Evolutionary conservation across 2,888 invertebrate genomes (phyloP).

Genomic region (Eupithecia tripunctaria): DNA sequence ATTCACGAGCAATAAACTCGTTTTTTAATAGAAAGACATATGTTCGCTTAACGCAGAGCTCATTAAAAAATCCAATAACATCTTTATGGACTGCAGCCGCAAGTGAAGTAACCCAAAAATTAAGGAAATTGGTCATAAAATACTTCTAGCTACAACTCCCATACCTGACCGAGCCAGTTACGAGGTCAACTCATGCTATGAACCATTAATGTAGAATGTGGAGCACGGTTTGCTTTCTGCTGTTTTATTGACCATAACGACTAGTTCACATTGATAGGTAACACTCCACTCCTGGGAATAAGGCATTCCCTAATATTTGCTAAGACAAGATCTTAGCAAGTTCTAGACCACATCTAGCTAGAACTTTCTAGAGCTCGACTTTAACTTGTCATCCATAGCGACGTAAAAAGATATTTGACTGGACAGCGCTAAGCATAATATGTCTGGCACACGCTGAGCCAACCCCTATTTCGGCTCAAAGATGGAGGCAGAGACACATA

Average conservation of each 20-base stretch:
- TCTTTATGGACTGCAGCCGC: constrained; percentile 1
- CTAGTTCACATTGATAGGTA: neutral
- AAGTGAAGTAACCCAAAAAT: constrained; percentile 24
- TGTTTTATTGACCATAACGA: constrained; percentile 42
- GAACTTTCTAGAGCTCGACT: neutral
- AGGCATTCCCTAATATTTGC: neutral
- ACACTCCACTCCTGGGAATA: neutral
- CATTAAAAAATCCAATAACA: neutral
- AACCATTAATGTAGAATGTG: constrained; percentile 42
- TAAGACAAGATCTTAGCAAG: neutral
- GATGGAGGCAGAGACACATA: too few species aligned
- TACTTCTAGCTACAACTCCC: constrained; percentile 11
- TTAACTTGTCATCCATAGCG: too few species aligned
- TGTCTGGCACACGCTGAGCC: too few species aligned
- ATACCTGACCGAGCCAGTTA: constrained; percentile 27
- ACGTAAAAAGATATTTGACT: too few species aligned
- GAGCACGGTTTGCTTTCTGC: constrained; percentile 45
- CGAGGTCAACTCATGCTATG: constrained; percentile 43
- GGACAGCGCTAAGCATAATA: too few species aligned
- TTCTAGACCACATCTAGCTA: neutral
- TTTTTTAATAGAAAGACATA: neutral
- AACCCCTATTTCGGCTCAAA: too few species aligned
- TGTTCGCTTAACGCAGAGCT: neutral
- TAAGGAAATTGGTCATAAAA: constrained; percentile 32
- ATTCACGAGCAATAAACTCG: neutral